Evolutionary conservation across 2,888 invertebrate species (phyloP).

Genomic region (Oligia strigilis): DNA sequence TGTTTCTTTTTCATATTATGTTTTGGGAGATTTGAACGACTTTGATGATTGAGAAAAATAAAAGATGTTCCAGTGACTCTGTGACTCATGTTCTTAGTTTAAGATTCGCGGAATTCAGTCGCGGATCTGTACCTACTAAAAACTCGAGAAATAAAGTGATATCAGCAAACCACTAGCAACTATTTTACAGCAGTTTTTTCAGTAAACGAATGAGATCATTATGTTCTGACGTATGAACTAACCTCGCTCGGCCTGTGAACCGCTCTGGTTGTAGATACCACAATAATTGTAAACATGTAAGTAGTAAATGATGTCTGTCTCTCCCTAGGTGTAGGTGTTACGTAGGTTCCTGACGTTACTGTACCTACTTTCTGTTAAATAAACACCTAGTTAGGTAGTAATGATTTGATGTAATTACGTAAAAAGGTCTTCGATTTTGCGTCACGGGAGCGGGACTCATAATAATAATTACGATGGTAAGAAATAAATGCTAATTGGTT

Average conservation of each 20-base stretch:
- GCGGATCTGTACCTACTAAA: neutral
- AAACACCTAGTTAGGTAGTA: neutral
- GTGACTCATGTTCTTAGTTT: neutral
- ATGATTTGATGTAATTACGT: neutral
- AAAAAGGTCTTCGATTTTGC: neutral
- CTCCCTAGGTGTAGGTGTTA: too few species aligned
- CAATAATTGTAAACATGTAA: neutral
- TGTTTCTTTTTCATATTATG: neutral
- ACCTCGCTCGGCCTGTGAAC: constrained; percentile 28
- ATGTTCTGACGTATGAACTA: constrained; percentile 9
- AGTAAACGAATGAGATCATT: constrained; percentile 35
- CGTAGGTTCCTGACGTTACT: neutral
- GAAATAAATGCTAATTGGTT: neutral
- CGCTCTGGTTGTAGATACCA: neutral
- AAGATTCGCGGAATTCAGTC: neutral
- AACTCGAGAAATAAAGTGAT: neutral
- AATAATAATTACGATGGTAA: neutral
- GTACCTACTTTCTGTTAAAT: too few species aligned
- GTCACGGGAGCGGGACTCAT: neutral
- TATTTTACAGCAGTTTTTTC: constrained; percentile 28
- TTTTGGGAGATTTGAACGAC: constrained; percentile 1
- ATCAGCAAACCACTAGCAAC: neutral
- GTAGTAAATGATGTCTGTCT: neutral
- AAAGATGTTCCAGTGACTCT: neutral
- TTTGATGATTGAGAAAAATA: constrained; percentile 15